Evolutionary conservation across 2,113 vertebrate species (phyloP).

Genomic region (Notechis scutatus): DNA sequence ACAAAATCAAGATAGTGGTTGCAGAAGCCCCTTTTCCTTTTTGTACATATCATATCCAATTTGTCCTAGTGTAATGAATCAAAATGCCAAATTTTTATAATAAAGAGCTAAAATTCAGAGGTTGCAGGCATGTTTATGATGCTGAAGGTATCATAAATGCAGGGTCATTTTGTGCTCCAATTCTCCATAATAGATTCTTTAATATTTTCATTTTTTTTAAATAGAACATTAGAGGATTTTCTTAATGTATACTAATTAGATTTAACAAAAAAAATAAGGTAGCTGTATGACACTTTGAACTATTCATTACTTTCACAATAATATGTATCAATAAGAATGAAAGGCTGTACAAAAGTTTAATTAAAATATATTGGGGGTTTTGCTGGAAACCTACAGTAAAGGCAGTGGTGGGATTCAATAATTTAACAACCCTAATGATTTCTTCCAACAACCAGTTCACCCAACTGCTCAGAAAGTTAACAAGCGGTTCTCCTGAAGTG

Average conservation of each 20-base stretch:
- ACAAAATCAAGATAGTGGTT: neutral
- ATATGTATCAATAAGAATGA: neutral
- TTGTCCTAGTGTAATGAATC: neutral
- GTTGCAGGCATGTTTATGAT: neutral
- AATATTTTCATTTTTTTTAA: neutral
- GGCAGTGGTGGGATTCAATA: too few species aligned
- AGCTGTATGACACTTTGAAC: neutral
- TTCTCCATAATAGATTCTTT: neutral
- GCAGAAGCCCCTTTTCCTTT: neutral
- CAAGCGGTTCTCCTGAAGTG: too few species aligned
- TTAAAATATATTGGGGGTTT: neutral
- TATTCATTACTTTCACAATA: slow-evolving; percentile 7
- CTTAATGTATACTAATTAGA: neutral
- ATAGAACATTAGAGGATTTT: neutral
- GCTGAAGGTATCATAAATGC: neutral
- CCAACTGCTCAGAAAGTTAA: too few species aligned
- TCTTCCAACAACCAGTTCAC: too few species aligned
- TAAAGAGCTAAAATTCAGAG: neutral
- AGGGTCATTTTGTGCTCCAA: neutral
- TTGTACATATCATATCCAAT: neutral
- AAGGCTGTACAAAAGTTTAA: slow-evolving; percentile 16
- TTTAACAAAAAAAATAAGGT: neutral
- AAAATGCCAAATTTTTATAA: neutral
- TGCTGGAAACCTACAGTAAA: too few species aligned
- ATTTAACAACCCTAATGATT: too few species aligned